These are phyloP conservation scores for Pollimyrus isidori DNA, from an alignment of 2,113 vertebrate genomes.

Conservation along the genomic window DNA sequence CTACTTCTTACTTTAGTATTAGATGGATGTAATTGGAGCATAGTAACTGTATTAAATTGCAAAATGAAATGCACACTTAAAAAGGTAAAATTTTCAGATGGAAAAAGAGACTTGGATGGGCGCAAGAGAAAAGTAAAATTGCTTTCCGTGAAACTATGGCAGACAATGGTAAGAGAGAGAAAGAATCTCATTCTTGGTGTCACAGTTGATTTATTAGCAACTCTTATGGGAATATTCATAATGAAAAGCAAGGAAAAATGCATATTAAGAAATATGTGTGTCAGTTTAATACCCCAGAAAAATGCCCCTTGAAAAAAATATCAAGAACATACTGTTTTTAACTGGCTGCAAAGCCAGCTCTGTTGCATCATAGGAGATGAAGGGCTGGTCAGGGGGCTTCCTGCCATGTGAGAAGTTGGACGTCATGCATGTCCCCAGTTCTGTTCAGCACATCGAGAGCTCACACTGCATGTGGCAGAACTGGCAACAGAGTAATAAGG, in stretches of 20 bases:
- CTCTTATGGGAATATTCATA: neutral
- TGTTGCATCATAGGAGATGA: slow-evolving; percentile 21
- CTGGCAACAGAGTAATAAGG: slow-evolving; percentile 55
- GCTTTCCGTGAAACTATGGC: neutral
- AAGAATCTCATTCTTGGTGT: neutral
- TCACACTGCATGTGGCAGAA: slow-evolving; percentile 67
- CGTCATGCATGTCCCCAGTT: slow-evolving; percentile 47
- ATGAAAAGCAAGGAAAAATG: neutral
- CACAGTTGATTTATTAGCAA: neutral
- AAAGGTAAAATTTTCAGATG: neutral
- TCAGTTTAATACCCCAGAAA: neutral
- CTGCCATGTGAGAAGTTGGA: slow-evolving; percentile 37
- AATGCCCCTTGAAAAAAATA: no score
- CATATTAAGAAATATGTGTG: neutral
- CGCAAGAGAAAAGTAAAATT: neutral
- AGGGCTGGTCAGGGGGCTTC: slow-evolving; percentile 30
- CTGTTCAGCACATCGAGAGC: slow-evolving; percentile 59
- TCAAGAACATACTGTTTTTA: slow-evolving; percentile 47
- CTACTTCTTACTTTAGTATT: neutral
- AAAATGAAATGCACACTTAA: neutral
- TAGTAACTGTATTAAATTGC: neutral
- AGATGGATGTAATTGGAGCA: neutral
- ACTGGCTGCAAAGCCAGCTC: slow-evolving; percentile 28
- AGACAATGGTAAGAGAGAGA: neutral
- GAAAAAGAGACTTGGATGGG: neutral